Percentiles rank a stretch among this genome's conserved stretches.
These are phyloP conservation scores for Dryobates pubescens DNA, from an alignment of 2,797 vertebrate genomes.

Conservation along the genomic window DNA sequence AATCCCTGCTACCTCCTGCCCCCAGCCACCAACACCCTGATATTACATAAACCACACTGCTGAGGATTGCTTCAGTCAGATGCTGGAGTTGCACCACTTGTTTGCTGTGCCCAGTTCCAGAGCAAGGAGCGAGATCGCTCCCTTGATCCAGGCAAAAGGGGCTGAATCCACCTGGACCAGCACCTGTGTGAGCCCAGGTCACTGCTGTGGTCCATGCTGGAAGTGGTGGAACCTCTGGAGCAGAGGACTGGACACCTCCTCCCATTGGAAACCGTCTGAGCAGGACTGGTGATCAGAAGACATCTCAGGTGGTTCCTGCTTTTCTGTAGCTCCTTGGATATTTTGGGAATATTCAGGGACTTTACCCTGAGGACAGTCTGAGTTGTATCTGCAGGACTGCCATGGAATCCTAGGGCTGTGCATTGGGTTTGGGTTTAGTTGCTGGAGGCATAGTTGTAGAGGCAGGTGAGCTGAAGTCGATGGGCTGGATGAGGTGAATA, in stretches of 20 bases:
- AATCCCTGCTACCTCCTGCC: background rate
- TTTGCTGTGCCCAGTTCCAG: background rate
- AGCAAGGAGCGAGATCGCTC: background rate
- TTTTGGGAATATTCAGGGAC: background rate
- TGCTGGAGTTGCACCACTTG: background rate
- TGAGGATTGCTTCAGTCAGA: rapidly evolving
- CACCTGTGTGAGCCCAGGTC: rapidly evolving
- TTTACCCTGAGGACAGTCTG: background rate
- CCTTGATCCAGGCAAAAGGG: background rate
- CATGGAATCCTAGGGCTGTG: background rate
- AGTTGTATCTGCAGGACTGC: background rate
- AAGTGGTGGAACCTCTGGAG: background rate
- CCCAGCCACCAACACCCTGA: background rate
- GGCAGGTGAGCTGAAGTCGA: background rate
- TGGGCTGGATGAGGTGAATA: background rate
- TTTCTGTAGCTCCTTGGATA: background rate
- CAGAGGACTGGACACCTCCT: background rate
- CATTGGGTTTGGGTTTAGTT: background rate
- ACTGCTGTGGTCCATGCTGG: background rate
- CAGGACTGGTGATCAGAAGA: background rate
- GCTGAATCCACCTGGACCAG: background rate
- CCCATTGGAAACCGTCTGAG: too few relatives aligned
- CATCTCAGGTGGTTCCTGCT: background rate
- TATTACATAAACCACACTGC: conserved; percentile 20
- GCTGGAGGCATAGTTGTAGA: background rate